Conservation (phyloP, 2,888 invertebrate genomes). For the Entomobrya multifasciata region DNA sequence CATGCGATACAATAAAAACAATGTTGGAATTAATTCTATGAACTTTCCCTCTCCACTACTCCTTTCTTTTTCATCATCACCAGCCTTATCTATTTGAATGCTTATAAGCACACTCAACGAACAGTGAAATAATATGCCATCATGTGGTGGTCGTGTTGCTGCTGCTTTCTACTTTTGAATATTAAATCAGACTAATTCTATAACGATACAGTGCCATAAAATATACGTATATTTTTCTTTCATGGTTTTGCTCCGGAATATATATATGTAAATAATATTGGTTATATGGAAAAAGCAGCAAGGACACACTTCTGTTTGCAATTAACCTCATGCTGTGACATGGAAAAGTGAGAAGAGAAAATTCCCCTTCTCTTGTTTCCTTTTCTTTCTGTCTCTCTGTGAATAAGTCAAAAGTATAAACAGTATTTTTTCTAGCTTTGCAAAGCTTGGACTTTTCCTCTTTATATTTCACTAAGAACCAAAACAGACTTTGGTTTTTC, state of each 20-base stretch:
- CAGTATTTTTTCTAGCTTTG: background rate
- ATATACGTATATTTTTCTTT: background rate
- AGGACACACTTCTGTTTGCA: constrained; percentile 59
- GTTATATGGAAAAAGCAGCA: constrained; percentile 16
- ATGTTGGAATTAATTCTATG: constrained; percentile 59
- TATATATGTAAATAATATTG: constrained; percentile 16
- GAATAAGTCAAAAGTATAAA: constrained; percentile 24
- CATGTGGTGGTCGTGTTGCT: background rate
- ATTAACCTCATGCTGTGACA: constrained; percentile 70
- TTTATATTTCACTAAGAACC: background rate
- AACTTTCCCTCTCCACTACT: constrained; percentile 5
- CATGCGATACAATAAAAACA: constrained; percentile 51
- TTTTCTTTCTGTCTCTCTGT: constrained; percentile 18
- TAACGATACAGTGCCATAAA: background rate
- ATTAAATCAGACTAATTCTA: constrained; percentile 48
- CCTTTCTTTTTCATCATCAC: constrained; percentile 7
- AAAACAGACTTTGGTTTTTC: background rate
- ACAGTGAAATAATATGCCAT: background rate
- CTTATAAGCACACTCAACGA: background rate
- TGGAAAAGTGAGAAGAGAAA: constrained; percentile 68
- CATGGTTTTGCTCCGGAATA: background rate
- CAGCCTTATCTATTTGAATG: background rate
- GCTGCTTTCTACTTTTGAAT: constrained; percentile 42
- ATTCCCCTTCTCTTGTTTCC: constrained; percentile 46
- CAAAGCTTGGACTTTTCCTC: background rate